phyloP scores from a whole-genome alignment of 1,140 invertebrate species.

The Drosophila paulistorum region DNA sequence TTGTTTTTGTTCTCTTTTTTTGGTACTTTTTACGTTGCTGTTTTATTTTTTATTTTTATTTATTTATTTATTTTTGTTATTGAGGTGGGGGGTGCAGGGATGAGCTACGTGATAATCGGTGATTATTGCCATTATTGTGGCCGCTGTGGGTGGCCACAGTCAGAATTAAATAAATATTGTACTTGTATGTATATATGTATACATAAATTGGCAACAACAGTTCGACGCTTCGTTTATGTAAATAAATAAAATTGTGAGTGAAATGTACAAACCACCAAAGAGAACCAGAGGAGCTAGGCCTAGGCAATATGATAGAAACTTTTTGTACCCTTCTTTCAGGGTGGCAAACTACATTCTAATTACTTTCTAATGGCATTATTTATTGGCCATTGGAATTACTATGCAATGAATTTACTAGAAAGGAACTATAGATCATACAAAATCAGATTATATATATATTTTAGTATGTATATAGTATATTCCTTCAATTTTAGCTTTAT shows the following conservation, averaged over 20 bases:
- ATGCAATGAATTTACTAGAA: not conserved
- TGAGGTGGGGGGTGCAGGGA: not conserved
- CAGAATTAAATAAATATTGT: constrained; percentile 7
- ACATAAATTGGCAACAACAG: constrained; percentile 32
- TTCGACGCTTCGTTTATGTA: constrained; percentile 25
- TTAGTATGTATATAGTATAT: no score
- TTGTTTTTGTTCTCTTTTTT: not conserved
- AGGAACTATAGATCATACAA: no score
- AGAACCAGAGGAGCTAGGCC: not conserved
- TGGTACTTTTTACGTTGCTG: not conserved
- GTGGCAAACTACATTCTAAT: no score
- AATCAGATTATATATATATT: no score
- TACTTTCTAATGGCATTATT: no score
- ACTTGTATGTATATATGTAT: not conserved
- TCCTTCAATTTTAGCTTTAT: no score
- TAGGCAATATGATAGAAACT: not conserved
- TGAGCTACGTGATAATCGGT: constrained; percentile 63
- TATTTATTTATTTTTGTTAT: constrained; percentile 19
- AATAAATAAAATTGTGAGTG: constrained; percentile 26
- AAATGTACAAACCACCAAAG: not conserved
- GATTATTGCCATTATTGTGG: constrained; percentile 65
- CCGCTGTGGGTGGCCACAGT: constrained; percentile 32
- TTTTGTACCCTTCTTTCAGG: not conserved
- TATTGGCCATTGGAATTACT: no score
- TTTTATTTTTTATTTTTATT: not conserved